These are phyloP conservation scores for human (Homo sapiens) DNA, from an alignment of 2,113 vertebrate species.

Conservation along the genomic window DNA sequence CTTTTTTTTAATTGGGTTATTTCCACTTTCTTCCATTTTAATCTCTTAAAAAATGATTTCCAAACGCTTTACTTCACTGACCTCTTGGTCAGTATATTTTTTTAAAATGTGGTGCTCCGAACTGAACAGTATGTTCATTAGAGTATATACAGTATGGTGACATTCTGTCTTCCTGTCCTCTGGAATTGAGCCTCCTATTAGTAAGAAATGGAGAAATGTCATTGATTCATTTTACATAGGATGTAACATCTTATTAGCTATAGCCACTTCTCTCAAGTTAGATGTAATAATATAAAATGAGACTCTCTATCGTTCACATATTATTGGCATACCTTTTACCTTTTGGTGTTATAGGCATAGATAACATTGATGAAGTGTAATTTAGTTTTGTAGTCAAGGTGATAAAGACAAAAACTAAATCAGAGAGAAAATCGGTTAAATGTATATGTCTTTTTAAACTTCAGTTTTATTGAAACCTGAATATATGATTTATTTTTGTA, in stretches of 20 bases:
- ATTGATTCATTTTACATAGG: not conserved
- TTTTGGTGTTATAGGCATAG: not conserved
- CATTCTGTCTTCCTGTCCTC: not conserved
- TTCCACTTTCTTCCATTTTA: not conserved
- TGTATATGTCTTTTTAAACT: not conserved
- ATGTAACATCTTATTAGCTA: not conserved
- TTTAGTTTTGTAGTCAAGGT: not conserved
- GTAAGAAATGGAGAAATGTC: not conserved
- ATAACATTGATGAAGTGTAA: not conserved
- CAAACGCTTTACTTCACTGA: not conserved
- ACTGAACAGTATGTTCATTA: not conserved
- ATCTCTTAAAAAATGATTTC: not conserved
- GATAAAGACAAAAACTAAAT: not conserved
- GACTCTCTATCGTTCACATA: not conserved
- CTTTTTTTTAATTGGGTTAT: not conserved
- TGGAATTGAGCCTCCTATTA: not conserved
- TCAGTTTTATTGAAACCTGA: not conserved
- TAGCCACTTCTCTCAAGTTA: not conserved
- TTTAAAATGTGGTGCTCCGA: not conserved
- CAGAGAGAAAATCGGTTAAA: not conserved
- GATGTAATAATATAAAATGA: not conserved
- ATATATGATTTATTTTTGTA: not conserved
- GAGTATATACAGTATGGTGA: not conserved
- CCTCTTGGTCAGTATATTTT: not conserved
- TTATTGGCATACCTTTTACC: not conserved